These are phyloP conservation scores for Periphyllus acericola DNA, from an alignment of 2,888 invertebrate species.

Conservation along the genomic window DNA sequence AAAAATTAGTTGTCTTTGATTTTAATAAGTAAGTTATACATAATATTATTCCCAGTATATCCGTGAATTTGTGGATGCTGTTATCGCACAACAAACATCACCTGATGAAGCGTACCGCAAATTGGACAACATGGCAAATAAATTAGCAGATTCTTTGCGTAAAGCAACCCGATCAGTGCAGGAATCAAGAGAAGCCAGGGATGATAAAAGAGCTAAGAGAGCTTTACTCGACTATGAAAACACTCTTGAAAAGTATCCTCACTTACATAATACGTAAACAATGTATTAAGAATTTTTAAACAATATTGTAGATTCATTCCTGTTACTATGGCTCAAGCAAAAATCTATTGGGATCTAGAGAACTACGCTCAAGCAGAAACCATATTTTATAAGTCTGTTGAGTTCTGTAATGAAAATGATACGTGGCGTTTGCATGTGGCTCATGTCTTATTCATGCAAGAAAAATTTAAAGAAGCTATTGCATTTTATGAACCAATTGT, in stretches of 20 bases:
- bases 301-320: conserved; percentile 75
- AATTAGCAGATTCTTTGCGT: conserved; percentile 87
- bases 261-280: background rate
- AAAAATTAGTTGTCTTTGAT: background rate
- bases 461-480: conserved; percentile 97
- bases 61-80: conserved; percentile 94
- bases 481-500: conserved; percentile 98
- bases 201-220: conserved; percentile 85
- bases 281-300: background rate
- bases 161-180: conserved; percentile 95
- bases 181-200: conserved; percentile 87
- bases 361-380: conserved; percentile 96
- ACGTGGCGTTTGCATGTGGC: conserved; percentile 98
- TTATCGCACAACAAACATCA: conserved; percentile 96
- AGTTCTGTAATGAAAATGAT: conserved; percentile 97
- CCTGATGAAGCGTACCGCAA: conserved; percentile 96
- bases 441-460: conserved; percentile 99
- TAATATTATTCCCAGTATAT: conserved; percentile 74
- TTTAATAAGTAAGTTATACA: background rate
- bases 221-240: conserved; percentile 93
- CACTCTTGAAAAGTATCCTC: conserved; percentile 76
- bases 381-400: conserved; percentile 95
- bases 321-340: conserved; percentile 98
- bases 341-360: conserved; percentile 97
- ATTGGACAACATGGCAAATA: conserved; percentile 91